Conservation (phyloP, 2,113 vertebrate genomes). For the Spilogale gracilis region DNA sequence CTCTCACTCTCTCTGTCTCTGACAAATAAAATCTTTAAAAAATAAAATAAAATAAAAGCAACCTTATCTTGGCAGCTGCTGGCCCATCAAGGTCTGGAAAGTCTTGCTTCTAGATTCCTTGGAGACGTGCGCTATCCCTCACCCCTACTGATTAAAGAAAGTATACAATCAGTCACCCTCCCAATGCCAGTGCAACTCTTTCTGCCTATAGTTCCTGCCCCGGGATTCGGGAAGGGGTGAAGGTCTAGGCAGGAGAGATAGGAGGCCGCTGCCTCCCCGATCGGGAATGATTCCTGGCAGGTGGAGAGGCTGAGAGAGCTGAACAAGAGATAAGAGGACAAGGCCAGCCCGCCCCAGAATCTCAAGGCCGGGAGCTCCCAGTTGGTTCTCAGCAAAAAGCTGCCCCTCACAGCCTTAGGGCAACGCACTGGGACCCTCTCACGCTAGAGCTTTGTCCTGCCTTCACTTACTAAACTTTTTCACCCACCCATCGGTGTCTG, state of each 20-base stretch:
- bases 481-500: background rate
- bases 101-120: too few species aligned
- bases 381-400: background rate
- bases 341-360: background rate
- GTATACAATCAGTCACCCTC: too few species aligned
- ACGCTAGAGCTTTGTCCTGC: background rate
- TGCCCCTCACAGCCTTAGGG: background rate
- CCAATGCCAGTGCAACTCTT: too few species aligned
- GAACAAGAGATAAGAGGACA: background rate
- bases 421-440: background rate
- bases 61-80: background rate
- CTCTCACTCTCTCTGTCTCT: background rate
- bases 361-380: background rate
- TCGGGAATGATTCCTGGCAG: too few species aligned
- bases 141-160: too few species aligned
- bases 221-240: too few species aligned
- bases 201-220: too few species aligned
- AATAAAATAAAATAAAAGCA: background rate
- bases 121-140: too few species aligned
- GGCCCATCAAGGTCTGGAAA: background rate
- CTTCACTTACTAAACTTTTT: background rate
- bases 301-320: too few species aligned
- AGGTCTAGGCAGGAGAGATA: too few species aligned
- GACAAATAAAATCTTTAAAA: background rate
- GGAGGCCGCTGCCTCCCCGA: too few species aligned